A percentile compares a stretch with the other conserved stretches of the same genome.
phyloP scores from a whole-genome alignment of 2,113 vertebrate genomes.

The Pyxicephalus adspersus region DNA sequence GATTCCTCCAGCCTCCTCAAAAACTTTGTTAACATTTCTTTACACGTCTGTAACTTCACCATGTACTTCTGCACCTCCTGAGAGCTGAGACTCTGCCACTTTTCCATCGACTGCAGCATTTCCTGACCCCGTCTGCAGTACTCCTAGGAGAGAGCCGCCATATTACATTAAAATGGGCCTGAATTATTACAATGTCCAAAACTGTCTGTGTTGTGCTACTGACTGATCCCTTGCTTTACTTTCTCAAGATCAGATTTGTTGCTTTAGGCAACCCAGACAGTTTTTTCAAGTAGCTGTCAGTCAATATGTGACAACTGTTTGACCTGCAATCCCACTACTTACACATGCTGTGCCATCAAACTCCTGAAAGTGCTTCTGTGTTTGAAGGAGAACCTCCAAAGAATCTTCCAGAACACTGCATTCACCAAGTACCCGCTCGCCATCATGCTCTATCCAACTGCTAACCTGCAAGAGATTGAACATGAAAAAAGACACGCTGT shows the following conservation, averaged over 20 bases:
- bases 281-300: not conserved
- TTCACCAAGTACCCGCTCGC: slow-evolving; percentile 74
- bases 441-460: slow-evolving; percentile 81
- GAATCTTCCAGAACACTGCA: slow-evolving; percentile 72
- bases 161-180: not conserved
- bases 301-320: not conserved
- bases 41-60: slow-evolving; percentile 67
- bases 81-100: slow-evolving; percentile 71
- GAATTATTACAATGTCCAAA: no score
- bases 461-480: slow-evolving; percentile 69
- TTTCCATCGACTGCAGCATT: slow-evolving; percentile 71
- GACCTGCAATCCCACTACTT: slow-evolving; percentile 53
- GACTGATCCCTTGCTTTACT: no score
- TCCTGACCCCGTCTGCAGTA: slow-evolving; percentile 75
- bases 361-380: slow-evolving; percentile 76
- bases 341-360: slow-evolving; percentile 79
- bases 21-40: slow-evolving; percentile 71
- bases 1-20: slow-evolving; percentile 71
- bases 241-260: no score
- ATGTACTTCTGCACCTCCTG: slow-evolving; percentile 67
- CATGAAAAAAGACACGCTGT: not conserved
- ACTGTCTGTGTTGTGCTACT: no score
- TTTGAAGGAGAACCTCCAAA: slow-evolving; percentile 73
- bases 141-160: slow-evolving; percentile 64
- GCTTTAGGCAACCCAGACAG: no score